phyloP scores from a whole-genome alignment of 2,888 invertebrate species.

The Argyresthia albistria region DNA sequence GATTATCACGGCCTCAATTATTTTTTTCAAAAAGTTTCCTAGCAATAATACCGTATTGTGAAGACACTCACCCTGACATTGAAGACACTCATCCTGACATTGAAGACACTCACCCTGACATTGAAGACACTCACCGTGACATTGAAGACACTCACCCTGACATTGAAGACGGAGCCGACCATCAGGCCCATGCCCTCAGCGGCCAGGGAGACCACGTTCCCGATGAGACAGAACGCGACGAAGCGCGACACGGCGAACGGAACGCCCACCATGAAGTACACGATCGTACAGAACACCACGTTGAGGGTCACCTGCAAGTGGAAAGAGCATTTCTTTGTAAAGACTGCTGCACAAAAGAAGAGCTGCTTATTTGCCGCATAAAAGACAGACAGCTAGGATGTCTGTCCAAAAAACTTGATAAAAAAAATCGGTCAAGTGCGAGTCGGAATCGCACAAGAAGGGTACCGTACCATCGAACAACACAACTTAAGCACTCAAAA shows the following conservation, averaged over 20 bases:
- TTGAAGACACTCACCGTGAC: conserved; percentile 60
- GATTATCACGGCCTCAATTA: too few species aligned
- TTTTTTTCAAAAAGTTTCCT: too few species aligned
- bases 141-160: conserved; percentile 65
- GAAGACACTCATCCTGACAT: conserved; percentile 47
- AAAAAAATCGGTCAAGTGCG: too few species aligned
- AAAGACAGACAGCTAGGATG: too few species aligned
- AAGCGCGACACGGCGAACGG: conserved; percentile 78
- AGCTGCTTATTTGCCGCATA: too few species aligned
- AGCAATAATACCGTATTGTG: background rate
- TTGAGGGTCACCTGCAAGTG: conserved; percentile 53
- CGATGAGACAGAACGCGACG: conserved; percentile 76
- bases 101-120: conserved; percentile 68
- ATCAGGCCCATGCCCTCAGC: conserved; percentile 86
- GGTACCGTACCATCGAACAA: too few species aligned
- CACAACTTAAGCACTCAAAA: too few species aligned
- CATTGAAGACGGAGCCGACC: conserved; percentile 79
- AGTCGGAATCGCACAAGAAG: too few species aligned
- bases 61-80: conserved; percentile 71
- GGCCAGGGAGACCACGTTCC: conserved; percentile 79
- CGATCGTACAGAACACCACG: conserved; percentile 71
- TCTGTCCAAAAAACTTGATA: too few species aligned
- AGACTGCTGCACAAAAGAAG: too few species aligned
- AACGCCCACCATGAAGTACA: conserved; percentile 78
- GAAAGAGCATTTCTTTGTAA: too few species aligned